Conservation (phyloP, 1,140 invertebrate genomes). For the Oncopodura yosiiana region DNA sequence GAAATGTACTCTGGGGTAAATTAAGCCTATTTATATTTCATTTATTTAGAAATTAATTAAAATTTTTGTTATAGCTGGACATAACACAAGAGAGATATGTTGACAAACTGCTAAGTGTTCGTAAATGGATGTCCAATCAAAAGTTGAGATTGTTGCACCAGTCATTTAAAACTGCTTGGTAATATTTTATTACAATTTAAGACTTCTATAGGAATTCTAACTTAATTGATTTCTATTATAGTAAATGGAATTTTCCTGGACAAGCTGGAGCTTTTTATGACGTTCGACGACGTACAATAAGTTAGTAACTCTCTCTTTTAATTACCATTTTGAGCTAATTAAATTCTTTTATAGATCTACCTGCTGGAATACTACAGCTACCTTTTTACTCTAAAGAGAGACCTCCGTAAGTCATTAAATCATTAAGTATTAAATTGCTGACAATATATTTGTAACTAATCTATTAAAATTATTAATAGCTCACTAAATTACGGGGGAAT, state of each 20-base stretch:
- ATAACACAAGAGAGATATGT: slow-evolving; percentile 3
- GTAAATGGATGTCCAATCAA: slow-evolving; percentile 15
- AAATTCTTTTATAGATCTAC: slow-evolving; percentile 21
- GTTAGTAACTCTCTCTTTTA: slow-evolving; percentile 11
- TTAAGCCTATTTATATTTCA: background rate
- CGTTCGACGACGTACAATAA: slow-evolving; percentile 21
- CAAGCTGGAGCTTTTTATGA: slow-evolving; percentile 24
- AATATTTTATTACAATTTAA: background rate
- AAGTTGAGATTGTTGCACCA: slow-evolving; percentile 13
- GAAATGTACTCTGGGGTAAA: slow-evolving; percentile 2
- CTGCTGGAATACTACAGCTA: slow-evolving; percentile 33
- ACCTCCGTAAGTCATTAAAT: slow-evolving; percentile 29
- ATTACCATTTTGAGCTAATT: background rate
- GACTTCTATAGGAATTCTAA: background rate
- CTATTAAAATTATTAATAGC: background rate
- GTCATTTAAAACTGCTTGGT: slow-evolving; percentile 17
- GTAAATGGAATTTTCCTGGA: slow-evolving; percentile 20
- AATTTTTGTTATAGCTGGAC: slow-evolving; percentile 6
- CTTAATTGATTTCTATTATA: background rate
- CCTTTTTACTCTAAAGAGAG: slow-evolving; percentile 36
- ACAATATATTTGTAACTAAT: background rate
- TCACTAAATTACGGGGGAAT: slow-evolving; percentile 14
- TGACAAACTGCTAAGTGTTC: slow-evolving; percentile 6
- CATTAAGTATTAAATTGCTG: background rate
- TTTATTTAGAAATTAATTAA: background rate